Base-by-base conservation (phyloP, 1,140 invertebrate species). In the Euura lappo region DNA sequence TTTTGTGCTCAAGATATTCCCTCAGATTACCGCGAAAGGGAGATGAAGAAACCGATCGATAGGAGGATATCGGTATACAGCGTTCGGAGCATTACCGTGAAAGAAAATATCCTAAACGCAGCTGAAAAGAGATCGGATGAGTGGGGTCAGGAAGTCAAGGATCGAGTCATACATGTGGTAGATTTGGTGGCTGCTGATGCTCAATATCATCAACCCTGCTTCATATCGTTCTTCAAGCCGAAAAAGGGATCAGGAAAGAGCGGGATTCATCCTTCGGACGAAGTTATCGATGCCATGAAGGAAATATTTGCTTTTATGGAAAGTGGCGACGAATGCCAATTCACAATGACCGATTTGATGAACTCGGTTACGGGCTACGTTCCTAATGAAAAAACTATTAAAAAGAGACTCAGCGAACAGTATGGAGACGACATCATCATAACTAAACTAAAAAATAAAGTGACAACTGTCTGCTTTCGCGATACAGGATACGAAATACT, bases 341-440 rank as follows among this genome's bases (percentile, higher is more conserved):
- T 72, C 68, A 45, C 64, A 67, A 11, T 72, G 3, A 72, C 66
- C 28, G 71, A 72, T 45, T 67, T 72, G 13, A 13, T 45, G 28
- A 45, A 13, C 8, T 6, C 43, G 28, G 66, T 72, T 67, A 6
- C 5, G 4, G 71, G 71, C 6, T 64, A 72, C 13, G n/a, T 67
- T 6, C 65, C 64, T n/a, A 11, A 28, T 13, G 13, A 66, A 13
- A 66, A 44, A 44, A 64, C 13, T 13, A n/a, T 74, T 6, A 67
- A 74, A 42, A 65, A 70, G 71, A 70, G 71, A 45, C 44, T 74
- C n/a, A 44, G 45, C 11, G 65, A 74, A 11, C 47, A 71, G 45
- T 74, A 66, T 67, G 28, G 60, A n/a, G 60, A 67, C 64, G 72
- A 74, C 51, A 74, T 74, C 65, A 45, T 45, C n/a, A 45, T 65